phyloP scores from a whole-genome alignment of 1,140 invertebrate genomes.

The Caenorhabditis briggsae region DNA sequence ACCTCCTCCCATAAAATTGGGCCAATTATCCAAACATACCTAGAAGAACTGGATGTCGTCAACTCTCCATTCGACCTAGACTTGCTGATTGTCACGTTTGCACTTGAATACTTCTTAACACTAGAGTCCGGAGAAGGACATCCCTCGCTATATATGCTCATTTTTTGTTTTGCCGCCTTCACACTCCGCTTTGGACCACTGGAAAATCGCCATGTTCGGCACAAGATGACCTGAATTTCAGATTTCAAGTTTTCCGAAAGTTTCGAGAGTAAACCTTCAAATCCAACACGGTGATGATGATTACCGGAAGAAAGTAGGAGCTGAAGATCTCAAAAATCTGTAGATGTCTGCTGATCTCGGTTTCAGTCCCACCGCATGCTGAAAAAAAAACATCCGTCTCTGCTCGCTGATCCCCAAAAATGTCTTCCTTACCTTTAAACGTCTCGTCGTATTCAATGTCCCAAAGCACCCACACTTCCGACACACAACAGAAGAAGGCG shows the following conservation, averaged over 20 bases:
- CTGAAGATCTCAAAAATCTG: constrained; percentile 73
- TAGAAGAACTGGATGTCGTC: constrained; percentile 23
- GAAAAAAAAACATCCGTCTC: constrained; percentile 47
- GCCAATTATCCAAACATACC: constrained; percentile 16
- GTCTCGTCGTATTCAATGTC: constrained; percentile 71
- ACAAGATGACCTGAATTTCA: constrained; percentile 31
- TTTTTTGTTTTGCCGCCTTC: not conserved
- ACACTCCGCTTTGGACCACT: not conserved
- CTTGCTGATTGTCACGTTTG: constrained; percentile 48
- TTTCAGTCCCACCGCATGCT: constrained; percentile 46
- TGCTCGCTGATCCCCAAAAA: constrained; percentile 53
- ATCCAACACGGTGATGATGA: constrained; percentile 72
- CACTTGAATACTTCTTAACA: constrained; percentile 18
- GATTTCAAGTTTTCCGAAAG: no score
- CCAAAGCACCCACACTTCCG: constrained; percentile 72
- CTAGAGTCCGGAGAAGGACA: not conserved
- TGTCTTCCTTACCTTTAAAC: constrained; percentile 54
- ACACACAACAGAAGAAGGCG: constrained; percentile 61
- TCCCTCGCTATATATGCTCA: constrained; percentile 5
- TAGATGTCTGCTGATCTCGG: constrained; percentile 61
- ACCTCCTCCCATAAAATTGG: not conserved
- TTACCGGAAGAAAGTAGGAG: constrained; percentile 72
- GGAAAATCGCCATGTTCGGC: constrained; percentile 37
- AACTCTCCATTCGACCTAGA: constrained; percentile 40
- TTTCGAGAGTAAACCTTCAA: constrained; percentile 63